Evolutionary conservation across 2,797 vertebrate species (phyloP), one percentile per base, ranked within the genome.

Genomic region (Melanotaenia pygmaea): DNA sequence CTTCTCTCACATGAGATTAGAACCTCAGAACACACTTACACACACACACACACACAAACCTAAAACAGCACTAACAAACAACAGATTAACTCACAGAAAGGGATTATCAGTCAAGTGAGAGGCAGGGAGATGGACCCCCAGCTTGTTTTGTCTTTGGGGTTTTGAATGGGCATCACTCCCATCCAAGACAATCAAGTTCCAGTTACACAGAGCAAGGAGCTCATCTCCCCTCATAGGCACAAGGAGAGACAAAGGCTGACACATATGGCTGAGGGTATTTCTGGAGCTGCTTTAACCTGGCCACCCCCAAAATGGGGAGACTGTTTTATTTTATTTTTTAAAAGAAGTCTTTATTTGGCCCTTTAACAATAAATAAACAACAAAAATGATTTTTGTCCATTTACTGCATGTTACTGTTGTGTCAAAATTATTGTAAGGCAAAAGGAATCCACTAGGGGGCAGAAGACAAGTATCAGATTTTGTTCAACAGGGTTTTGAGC

Each of bases 61-160:
- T 80, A 51, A 67, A 86, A 70, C 72, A 80, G 64, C 81, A 83
- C 71, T 79, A 82, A 72, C 82, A 91, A 89, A 89, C 84, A 85
- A 81, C 86, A 92, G 91, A 91, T 93, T 92, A 92, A 84, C 74
- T 74, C 71, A 78, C 80, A 86, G 81, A 88, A 86, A 88, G 74
- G 88, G 89, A 92, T 91, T 93, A 91, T 68, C 80, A 89, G 89
- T 90, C 81, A 86, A 88, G 76, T 82, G 72, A 86, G 86, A 77
- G 72, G 68, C 81, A 74, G 65, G 38, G 66, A 85, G 83, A 89
- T 74, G 65, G 84, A 85, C 81, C 85, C 86, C 81, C 77, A 74
- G 74, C 78, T 83, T 84, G 85, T 88, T 90, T 87, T 90, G 72
- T 91, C 83, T 90, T 86, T 76, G 71, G 67, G 64, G 28, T 76